Conservation (phyloP, 2,797 vertebrate genomes). For the Sarcoramphus papa region DNA sequence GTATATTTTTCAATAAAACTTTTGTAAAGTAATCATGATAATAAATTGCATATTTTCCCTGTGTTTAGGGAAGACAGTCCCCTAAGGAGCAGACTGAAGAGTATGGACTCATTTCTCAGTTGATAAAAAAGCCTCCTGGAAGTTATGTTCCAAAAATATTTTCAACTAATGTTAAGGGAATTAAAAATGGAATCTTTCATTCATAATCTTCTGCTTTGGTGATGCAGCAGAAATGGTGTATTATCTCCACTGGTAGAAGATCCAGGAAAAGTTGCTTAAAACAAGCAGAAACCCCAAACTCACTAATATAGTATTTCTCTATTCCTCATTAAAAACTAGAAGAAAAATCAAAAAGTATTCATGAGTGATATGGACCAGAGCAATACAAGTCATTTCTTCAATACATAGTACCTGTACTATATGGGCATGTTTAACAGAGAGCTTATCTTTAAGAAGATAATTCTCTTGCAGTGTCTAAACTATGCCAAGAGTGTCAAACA, state of each 20-base stretch:
- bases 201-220: not conserved
- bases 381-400: not conserved
- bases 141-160: not conserved
- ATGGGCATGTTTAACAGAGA: not conserved
- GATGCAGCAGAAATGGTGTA: not conserved
- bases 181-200: not conserved
- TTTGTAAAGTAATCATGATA: not conserved
- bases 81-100: not conserved
- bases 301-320: not conserved
- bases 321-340: not conserved
- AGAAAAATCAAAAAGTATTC: not conserved
- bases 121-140: not conserved
- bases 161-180: not conserved
- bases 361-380: not conserved
- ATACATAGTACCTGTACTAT: not conserved
- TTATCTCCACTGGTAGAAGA: not conserved
- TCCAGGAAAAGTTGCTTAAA: not conserved
- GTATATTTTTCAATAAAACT: constrained; percentile 41
- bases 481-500: not conserved
- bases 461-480: not conserved
- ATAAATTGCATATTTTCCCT: not conserved
- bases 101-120: not conserved
- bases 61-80: not conserved
- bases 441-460: not conserved
- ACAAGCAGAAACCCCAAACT: not conserved